These are phyloP conservation scores for Allobates femoralis DNA, from an alignment of 2,797 vertebrate species.

Conservation along the genomic window DNA sequence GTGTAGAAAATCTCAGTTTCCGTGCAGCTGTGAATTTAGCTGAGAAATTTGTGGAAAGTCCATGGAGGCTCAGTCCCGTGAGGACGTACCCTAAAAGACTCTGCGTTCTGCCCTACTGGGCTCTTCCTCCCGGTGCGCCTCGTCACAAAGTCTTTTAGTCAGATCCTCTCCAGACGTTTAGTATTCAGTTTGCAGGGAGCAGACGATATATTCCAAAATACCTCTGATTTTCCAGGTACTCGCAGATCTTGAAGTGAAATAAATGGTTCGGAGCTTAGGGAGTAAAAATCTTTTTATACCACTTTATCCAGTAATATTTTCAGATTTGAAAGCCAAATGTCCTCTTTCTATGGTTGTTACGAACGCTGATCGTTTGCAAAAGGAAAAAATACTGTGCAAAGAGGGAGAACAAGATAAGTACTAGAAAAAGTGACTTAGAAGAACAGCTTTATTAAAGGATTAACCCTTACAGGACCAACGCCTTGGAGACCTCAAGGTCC, in stretches of 20 bases:
- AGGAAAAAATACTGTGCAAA: background rate
- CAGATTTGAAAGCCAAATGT: slow-evolving; percentile 51
- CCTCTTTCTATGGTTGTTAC: slow-evolving; percentile 28
- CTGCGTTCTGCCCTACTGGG: background rate
- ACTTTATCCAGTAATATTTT: slow-evolving; percentile 44
- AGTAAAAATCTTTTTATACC: slow-evolving; percentile 42
- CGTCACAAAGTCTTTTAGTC: slow-evolving; percentile 30
- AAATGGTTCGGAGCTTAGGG: slow-evolving; percentile 44
- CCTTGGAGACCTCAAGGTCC: too few species aligned
- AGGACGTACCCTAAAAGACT: too few species aligned
- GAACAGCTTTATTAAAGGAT: background rate
- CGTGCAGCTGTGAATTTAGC: too few species aligned
- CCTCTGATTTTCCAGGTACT: slow-evolving; percentile 44
- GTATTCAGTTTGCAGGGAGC: slow-evolving; percentile 24
- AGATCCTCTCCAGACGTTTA: slow-evolving; percentile 29
- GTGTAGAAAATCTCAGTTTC: too few species aligned
- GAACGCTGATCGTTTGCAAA: background rate
- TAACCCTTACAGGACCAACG: background rate
- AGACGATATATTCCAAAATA: slow-evolving; percentile 37
- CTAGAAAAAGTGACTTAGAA: background rate
- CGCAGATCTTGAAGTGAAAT: slow-evolving; percentile 48
- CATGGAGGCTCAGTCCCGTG: too few species aligned
- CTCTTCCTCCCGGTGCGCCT: background rate
- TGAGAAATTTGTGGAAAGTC: too few species aligned
- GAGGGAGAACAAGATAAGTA: background rate